phyloP scores from a whole-genome alignment of 23 tunicate species.

The Halocynthia aurantium region DNA sequence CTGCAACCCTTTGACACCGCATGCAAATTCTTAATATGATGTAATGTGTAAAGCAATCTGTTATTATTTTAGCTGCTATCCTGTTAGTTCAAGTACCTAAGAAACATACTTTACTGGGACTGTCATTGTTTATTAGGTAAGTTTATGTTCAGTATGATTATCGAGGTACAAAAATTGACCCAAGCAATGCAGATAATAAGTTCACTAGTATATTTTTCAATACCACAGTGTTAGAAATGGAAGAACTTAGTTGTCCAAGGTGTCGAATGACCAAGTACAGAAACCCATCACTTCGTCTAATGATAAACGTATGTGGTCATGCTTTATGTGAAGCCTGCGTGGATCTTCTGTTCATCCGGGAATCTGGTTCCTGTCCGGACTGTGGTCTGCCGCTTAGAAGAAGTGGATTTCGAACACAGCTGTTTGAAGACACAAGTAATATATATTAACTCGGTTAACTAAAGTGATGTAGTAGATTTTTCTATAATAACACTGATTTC shows the following conservation, averaged over 20 bases:
- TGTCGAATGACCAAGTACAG: constrained; percentile 85
- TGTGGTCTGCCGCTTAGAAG: constrained; percentile 61
- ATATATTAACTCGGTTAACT: background rate
- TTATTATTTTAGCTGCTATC: too few relatives aligned
- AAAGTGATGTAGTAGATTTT: background rate
- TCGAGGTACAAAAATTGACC: too few relatives aligned
- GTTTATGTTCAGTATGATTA: too few relatives aligned
- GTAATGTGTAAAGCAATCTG: too few relatives aligned
- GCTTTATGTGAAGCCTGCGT: constrained; percentile 85
- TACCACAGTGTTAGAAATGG: constrained; percentile 26
- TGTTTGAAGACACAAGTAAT: constrained; percentile 85
- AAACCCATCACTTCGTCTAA: constrained; percentile 53
- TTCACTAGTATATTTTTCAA: too few relatives aligned
- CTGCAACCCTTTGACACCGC: too few relatives aligned
- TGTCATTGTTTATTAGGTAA: too few relatives aligned
- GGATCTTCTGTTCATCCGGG: constrained; percentile 53
- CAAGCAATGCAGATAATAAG: too few relatives aligned
- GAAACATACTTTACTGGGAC: too few relatives aligned
- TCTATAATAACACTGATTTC: background rate
- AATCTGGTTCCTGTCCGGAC: constrained; percentile 75
- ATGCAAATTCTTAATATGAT: too few relatives aligned
- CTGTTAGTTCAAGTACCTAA: too few relatives aligned
- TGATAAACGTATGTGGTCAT: constrained; percentile 92
- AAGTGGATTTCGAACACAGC: constrained; percentile 71
- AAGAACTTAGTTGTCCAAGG: constrained; percentile 82